Conservation (phyloP, 2,113 vertebrate genomes). For the Rhipidura dahli region DNA sequence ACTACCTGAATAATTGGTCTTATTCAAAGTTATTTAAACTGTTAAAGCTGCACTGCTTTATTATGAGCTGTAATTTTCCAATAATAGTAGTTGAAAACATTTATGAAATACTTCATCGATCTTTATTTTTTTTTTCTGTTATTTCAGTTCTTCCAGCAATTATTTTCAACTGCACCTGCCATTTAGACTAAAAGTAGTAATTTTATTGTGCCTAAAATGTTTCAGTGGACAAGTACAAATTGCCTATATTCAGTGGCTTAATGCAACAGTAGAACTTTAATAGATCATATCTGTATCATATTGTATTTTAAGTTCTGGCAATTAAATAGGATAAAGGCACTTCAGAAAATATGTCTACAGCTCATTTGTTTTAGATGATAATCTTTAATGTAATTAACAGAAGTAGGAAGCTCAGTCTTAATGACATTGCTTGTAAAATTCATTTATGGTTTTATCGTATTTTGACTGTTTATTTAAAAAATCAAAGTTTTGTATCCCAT, state of each 20-base stretch:
- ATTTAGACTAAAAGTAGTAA: conserved; percentile 72
- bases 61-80: conserved; percentile 44
- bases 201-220: conserved; percentile 82
- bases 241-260: conserved; percentile 80
- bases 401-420: conserved; percentile 69
- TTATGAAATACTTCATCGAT: conserved; percentile 8
- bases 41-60: conserved; percentile 5
- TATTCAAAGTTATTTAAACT: neutral
- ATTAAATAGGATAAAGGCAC: conserved; percentile 84
- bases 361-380: conserved; percentile 89
- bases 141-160: conserved; percentile 60
- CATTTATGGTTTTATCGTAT: conserved; percentile 64
- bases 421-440: conserved; percentile 72
- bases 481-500: conserved; percentile 4
- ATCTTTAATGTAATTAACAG: conserved; percentile 89
- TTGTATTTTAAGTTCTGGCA: conserved; percentile 84
- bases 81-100: conserved; percentile 34
- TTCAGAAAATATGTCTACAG: conserved; percentile 80
- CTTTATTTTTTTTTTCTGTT: conserved; percentile 14
- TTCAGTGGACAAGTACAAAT: conserved; percentile 91
- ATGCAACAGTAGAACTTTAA: conserved; percentile 88
- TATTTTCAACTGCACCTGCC: conserved; percentile 61
- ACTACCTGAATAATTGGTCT: neutral
- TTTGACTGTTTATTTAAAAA: conserved; percentile 73
- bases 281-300: conserved; percentile 89